phyloP scores from a whole-genome alignment of 2,888 invertebrate species.

The Lithophane socia region DNA sequence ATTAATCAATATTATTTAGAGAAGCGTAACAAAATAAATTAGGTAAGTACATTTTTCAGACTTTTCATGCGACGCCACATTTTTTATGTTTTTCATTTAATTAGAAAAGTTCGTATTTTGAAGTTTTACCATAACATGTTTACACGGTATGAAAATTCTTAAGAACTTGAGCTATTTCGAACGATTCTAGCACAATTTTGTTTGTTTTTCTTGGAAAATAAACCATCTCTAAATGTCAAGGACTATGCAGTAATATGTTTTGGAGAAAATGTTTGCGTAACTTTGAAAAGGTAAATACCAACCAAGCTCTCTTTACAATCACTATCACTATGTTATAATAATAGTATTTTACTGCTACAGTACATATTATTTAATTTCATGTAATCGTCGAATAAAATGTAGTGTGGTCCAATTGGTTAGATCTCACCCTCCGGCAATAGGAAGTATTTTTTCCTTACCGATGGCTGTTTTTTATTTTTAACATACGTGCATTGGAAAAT shows the following conservation, averaged over 20 bases:
- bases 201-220: conserved; percentile 36
- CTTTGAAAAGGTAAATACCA: background rate
- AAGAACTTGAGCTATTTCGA: conserved; percentile 22
- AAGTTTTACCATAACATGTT: background rate
- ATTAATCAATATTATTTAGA: conserved; percentile 4
- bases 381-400: background rate
- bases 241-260: conserved; percentile 5
- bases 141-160: background rate
- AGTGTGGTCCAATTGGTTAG: background rate
- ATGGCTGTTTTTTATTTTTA: background rate
- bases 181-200: conserved; percentile 1
- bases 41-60: background rate
- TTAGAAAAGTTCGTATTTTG: background rate
- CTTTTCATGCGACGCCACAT: background rate
- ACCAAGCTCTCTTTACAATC: background rate
- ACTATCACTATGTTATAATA: background rate
- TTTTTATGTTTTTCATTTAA: background rate
- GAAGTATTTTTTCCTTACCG: background rate
- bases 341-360: background rate
- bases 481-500: background rate
- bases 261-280: conserved; percentile 8
- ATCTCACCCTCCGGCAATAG: background rate
- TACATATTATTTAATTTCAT: background rate
- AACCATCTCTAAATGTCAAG: conserved; percentile 45
- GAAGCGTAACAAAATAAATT: background rate